These are phyloP conservation scores for Lithobates sylvaticus DNA, from an alignment of 2,797 vertebrate genomes.

Conservation along the genomic window DNA sequence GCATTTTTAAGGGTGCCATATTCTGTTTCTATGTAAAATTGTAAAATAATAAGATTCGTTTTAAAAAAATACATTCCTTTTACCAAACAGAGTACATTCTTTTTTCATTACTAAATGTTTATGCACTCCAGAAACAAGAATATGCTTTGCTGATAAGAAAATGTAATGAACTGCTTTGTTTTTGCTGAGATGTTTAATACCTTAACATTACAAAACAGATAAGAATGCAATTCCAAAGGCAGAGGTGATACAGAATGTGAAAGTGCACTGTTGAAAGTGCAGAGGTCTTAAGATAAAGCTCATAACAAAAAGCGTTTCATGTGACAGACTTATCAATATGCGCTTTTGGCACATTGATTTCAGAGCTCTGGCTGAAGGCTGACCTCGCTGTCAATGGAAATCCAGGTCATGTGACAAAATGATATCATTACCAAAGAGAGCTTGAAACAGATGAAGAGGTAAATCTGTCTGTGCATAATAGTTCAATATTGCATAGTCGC, in stretches of 20 bases:
- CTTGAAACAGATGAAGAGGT: slow-evolving; percentile 36
- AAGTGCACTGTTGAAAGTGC: not conserved
- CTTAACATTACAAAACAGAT: not conserved
- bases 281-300: slow-evolving; percentile 9
- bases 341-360: not conserved
- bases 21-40: too few species aligned
- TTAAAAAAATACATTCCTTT: too few species aligned
- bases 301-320: not conserved
- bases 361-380: slow-evolving; percentile 20
- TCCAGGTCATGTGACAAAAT: slow-evolving; percentile 19
- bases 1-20: too few species aligned
- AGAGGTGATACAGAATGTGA: not conserved
- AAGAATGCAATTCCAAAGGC: not conserved
- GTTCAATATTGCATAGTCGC: slow-evolving; percentile 34
- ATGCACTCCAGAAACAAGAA: not conserved
- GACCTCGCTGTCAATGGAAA: slow-evolving; percentile 20
- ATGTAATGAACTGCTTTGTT: not conserved
- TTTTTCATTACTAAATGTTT: too few species aligned
- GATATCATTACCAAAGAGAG: slow-evolving; percentile 14
- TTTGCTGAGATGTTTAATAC: not conserved
- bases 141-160: not conserved
- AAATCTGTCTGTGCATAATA: slow-evolving; percentile 28
- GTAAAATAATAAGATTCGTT: too few species aligned
- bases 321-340: slow-evolving; percentile 26
- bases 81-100: too few species aligned